Base-by-base conservation (phyloP, 2,113 vertebrate species). In the Dipodomys stephensi region DNA sequence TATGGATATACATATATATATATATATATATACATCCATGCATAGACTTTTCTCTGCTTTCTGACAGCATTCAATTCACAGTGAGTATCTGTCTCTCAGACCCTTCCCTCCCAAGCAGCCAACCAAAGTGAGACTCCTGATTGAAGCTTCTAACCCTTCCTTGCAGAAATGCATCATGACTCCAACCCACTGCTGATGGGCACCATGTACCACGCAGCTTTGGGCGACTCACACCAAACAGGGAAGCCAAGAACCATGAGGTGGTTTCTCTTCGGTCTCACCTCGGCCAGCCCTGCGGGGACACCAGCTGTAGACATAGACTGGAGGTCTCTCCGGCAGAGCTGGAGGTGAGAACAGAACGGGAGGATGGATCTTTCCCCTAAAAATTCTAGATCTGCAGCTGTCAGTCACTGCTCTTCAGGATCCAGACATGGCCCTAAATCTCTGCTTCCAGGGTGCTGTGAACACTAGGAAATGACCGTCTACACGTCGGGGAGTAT, bases 91-190 rank as follows among this genome's bases (percentile, higher is more conserved):
- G 9, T 77, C 44, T 67, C 12, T 69, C 25, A n/a, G 4, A 20
- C 20, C 62, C 8, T 9, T 23, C 20, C 83, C 60, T 73, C 8
- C 35, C 35, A 3, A 35, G 35, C 35, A 35, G 35, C 35, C 35
- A 60, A 9, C 39, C 19, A 6, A 71, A 10, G 19, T 13, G 60
- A 23, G 6, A 65, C 12, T 12, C 53, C 64, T 64, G 53, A 57
- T 13, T 11, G 53, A 57, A 57, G 53, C 53, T 57, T 57, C 15
- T 4, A 65, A 22, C 25, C 1, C 69, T 13, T 12, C 46, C 28
- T n/a, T 2, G 3, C 12, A 6, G 25, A 28, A 44, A 11, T 0
- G 10, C 62, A 16, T 23, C 7, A 3, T 4, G 22, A 44, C 7
- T 1, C 65, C 20, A 3, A n/a, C 49, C 9, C 49, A 53, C 12